Conservation (phyloP, 2,113 vertebrate species). For the Cheirogaleus medius region DNA sequence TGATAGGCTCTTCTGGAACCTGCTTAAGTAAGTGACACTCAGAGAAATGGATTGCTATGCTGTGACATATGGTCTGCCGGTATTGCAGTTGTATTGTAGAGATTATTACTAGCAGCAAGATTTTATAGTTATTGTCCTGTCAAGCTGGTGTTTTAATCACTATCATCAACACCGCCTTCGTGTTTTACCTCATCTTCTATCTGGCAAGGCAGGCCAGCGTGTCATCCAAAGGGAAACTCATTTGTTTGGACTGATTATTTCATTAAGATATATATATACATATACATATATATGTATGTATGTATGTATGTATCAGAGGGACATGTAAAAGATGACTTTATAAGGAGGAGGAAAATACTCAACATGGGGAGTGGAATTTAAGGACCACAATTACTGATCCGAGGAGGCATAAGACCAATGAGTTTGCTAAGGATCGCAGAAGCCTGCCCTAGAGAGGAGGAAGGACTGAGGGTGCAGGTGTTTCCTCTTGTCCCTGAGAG, state of each 20-base stretch:
- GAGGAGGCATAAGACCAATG: background rate
- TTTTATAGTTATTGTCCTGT: slow-evolving; percentile 79
- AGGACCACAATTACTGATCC: slow-evolving; percentile 63
- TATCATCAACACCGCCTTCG: slow-evolving; percentile 60
- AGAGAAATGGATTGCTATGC: slow-evolving; percentile 35
- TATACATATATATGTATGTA: slow-evolving; percentile 40
- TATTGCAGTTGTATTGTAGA: slow-evolving; percentile 63
- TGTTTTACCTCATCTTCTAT: slow-evolving; percentile 55
- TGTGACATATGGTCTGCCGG: slow-evolving; percentile 61
- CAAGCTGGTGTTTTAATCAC: slow-evolving; percentile 77
- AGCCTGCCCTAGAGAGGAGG: background rate
- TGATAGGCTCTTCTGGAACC: slow-evolving; percentile 72
- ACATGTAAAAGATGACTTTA: slow-evolving; percentile 32
- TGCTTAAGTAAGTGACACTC: slow-evolving; percentile 72
- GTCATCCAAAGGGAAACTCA: slow-evolving; percentile 45
- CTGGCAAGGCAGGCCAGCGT: slow-evolving; percentile 10
- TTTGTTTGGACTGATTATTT: slow-evolving; percentile 54
- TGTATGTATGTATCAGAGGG: slow-evolving; percentile 22
- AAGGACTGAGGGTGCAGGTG: slow-evolving; percentile 42
- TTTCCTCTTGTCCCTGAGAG: slow-evolving; percentile 64
- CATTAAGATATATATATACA: slow-evolving; percentile 57
- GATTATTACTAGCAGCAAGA: slow-evolving; percentile 74
- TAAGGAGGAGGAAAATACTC: background rate
- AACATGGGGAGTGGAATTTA: background rate
- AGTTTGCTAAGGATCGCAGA: background rate